Base-by-base conservation (phyloP, 2,797 vertebrate species). In the Antennarius maculatus region DNA sequence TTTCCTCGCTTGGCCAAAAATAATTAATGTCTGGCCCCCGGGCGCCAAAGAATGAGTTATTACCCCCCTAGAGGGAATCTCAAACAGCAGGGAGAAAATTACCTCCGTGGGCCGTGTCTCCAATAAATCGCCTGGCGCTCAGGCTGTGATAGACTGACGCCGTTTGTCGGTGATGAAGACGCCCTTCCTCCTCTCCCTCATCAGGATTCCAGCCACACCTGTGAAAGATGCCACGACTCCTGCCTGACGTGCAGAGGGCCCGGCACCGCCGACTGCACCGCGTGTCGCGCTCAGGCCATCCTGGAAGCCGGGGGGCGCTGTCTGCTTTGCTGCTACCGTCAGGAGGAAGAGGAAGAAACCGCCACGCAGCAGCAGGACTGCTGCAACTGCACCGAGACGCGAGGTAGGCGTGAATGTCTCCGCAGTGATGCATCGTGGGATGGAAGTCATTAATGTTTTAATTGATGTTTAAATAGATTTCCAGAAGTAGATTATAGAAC, bases 241-340 rank as follows among this genome's bases (percentile, higher is more conserved):
- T 99, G 97, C 62, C 29, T 85, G 14, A 93, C 95, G 78, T 99
- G 97, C 80, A 92, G 91, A 58, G 97, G 96, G 1, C 91, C 94
- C 0, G 94, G 96, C 0, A 73, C 84, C 1, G 59, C 88, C 63
- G 97, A 97, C 90, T 99, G 97, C 85, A 97, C 95, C 0, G 4
- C 62, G 47, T 98, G 97, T 52, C 92, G 92, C 0, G 81, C 90
- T 75, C 80, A 80, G 88, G 81, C 92, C 92, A 73, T 93, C 89
- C 61, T 94, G 66, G 87, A 92, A 68, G 86, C 94, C 0, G 92
- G 93, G 23, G 89, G 93, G 46, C 95, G 94, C 76, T 99, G 97
- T 87, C 88, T 99, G 61, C 92, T 69, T 5, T 99, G 97, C 61
- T 98, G 97, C 76, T 83, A 12, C 54, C 74, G 61, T 3, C 80